These are phyloP conservation scores for Tangara arthus DNA, from an alignment of 2,797 vertebrate genomes.

Conservation along the genomic window DNA sequence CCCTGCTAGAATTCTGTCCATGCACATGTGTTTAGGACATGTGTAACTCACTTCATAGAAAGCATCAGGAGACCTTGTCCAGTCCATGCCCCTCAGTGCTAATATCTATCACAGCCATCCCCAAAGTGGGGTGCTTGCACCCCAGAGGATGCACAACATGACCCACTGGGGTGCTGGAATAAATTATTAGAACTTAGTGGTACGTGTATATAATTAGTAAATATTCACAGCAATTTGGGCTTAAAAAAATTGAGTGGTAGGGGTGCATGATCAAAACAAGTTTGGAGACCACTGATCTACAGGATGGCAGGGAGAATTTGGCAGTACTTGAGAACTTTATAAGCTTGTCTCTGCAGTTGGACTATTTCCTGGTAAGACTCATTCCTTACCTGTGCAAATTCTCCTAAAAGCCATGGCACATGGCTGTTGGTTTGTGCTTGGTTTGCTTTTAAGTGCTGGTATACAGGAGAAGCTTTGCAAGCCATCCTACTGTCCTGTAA, in stretches of 20 bases:
- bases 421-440: neutral
- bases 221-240: neutral
- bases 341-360: neutral
- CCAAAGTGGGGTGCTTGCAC: neutral
- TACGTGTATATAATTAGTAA: neutral
- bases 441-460: neutral
- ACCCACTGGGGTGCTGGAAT: neutral
- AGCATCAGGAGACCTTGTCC: neutral
- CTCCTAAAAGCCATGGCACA: neutral
- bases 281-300: neutral
- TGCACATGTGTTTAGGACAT: neutral
- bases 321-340: neutral
- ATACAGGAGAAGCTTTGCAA: neutral
- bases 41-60: neutral
- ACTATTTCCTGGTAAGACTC: neutral
- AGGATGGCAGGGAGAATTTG: neutral
- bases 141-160: neutral
- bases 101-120: neutral
- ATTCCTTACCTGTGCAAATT: neutral
- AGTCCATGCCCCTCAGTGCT: neutral
- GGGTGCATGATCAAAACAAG: neutral
- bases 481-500: neutral
- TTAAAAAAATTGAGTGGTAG: neutral
- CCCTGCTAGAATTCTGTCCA: neutral
- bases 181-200: neutral